A percentile compares a stretch with the other conserved stretches of the same genome.
Conservation (phyloP, 1,140 invertebrate genomes). For the Drosophila rhopaloa region DNA sequence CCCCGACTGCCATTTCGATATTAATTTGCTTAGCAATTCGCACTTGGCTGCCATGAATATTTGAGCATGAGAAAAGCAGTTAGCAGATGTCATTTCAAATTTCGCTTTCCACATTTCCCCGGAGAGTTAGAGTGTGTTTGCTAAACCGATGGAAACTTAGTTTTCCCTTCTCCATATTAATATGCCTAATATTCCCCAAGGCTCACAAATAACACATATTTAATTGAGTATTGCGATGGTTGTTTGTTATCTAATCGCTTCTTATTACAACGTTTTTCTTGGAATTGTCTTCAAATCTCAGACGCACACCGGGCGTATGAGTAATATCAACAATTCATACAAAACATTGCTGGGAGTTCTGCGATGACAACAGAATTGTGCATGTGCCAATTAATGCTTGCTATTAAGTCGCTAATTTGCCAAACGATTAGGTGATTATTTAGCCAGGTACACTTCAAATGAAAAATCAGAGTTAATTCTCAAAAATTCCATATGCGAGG, state of each 20-base stretch:
- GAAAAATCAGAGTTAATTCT: no score
- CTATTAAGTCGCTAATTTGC: constrained; percentile 42
- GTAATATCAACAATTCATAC: constrained; percentile 43
- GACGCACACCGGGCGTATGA: constrained; percentile 55
- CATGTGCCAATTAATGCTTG: constrained; percentile 11
- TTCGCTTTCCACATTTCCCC: constrained; percentile 30
- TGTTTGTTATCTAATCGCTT: constrained; percentile 29
- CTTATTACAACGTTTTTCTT: constrained; percentile 46
- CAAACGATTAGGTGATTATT: constrained; percentile 21
- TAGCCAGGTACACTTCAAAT: neutral
- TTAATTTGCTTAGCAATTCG: constrained; percentile 28
- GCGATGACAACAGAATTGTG: constrained; percentile 5
- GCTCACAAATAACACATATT: neutral
- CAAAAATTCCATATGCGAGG: no score
- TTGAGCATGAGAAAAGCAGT: constrained; percentile 8
- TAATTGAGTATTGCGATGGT: constrained; percentile 5
- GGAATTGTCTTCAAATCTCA: constrained; percentile 52
- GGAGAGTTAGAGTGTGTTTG: neutral
- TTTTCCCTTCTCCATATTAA: neutral
- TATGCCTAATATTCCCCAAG: neutral
- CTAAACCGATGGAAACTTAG: neutral
- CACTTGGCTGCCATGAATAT: constrained; percentile 23
- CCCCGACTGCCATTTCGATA: neutral
- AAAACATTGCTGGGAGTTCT: constrained; percentile 17
- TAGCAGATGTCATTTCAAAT: constrained; percentile 13